A percentile compares a stretch with the other conserved stretches of the same genome.
phyloP scores from a whole-genome alignment of 2,888 invertebrate genomes.

The Machimus rusticus region DNA sequence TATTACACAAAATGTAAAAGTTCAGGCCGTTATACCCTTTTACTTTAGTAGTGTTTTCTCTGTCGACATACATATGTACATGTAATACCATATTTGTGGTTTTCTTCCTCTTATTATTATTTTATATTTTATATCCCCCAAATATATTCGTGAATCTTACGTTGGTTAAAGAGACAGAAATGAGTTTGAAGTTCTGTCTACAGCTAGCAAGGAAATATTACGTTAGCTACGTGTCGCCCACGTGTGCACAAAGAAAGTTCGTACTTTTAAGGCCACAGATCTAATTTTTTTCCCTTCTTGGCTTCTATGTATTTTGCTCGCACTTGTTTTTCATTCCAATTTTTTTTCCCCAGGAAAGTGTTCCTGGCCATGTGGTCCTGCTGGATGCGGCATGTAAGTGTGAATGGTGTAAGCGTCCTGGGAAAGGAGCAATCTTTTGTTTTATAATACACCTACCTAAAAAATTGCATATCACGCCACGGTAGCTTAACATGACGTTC shows the following conservation, averaged over 20 bases:
- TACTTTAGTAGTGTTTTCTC: neutral
- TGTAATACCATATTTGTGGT: neutral
- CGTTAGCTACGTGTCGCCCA: neutral
- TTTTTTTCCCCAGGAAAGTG: neutral
- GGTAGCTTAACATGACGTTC: neutral
- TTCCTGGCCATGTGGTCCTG: neutral
- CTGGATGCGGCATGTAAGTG: neutral
- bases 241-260: neutral
- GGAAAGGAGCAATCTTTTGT: neutral
- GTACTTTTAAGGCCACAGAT: neutral
- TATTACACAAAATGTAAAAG: constrained; percentile 10
- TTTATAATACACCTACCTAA: neutral
- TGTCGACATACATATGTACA: no score
- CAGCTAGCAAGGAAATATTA: neutral
- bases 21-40: constrained; percentile 2
- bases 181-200: neutral
- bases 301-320: neutral
- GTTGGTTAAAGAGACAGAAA: neutral
- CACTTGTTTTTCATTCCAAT: neutral
- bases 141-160: constrained; percentile 6
- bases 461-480: constrained; percentile 16
- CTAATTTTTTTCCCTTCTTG: neutral
- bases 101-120: neutral
- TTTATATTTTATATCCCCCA: constrained; percentile 19
- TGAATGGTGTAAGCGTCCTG: neutral